A percentile compares a stretch with the other conserved stretches of the same genome.
Conservation (phyloP, 2,888 invertebrate genomes). For the Callyntrura guangdongensis region DNA sequence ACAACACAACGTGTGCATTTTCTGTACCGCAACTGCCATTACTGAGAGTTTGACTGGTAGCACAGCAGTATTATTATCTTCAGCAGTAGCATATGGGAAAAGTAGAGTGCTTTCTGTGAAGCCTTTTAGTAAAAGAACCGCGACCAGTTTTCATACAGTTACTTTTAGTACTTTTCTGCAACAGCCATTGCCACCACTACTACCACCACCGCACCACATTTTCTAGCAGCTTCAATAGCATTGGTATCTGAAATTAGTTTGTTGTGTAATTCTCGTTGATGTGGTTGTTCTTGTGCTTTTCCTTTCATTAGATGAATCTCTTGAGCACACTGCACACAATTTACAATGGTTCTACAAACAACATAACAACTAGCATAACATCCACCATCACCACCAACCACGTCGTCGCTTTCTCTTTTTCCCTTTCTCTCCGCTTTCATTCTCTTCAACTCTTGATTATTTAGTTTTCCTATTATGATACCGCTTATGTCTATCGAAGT, state of each 20-base stretch:
- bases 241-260: constrained; percentile 71
- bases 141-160: constrained; percentile 42
- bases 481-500: constrained; percentile 20
- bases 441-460: constrained; percentile 54
- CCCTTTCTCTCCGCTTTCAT: constrained; percentile 24
- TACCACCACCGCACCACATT: constrained; percentile 28
- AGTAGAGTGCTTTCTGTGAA: constrained; percentile 49
- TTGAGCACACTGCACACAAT: constrained; percentile 74
- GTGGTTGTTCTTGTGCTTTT: constrained; percentile 71
- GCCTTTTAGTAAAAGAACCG: constrained; percentile 40
- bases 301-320: constrained; percentile 77
- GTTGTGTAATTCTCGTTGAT: constrained; percentile 68
- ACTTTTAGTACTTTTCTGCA: constrained; percentile 52
- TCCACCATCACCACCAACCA: constrained; percentile 55
- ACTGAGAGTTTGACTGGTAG: not conserved
- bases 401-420: constrained; percentile 52
- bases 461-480: constrained; percentile 66
- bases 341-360: constrained; percentile 71
- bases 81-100: constrained; percentile 38
- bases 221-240: constrained; percentile 34
- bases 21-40: constrained; percentile 5
- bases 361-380: constrained; percentile 66
- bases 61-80: constrained; percentile 43
- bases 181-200: constrained; percentile 43
- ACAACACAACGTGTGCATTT: constrained; percentile 55